These are phyloP conservation scores for Typhlichthys subterraneus DNA, from an alignment of 2,797 vertebrate species.

Conservation along the genomic window DNA sequence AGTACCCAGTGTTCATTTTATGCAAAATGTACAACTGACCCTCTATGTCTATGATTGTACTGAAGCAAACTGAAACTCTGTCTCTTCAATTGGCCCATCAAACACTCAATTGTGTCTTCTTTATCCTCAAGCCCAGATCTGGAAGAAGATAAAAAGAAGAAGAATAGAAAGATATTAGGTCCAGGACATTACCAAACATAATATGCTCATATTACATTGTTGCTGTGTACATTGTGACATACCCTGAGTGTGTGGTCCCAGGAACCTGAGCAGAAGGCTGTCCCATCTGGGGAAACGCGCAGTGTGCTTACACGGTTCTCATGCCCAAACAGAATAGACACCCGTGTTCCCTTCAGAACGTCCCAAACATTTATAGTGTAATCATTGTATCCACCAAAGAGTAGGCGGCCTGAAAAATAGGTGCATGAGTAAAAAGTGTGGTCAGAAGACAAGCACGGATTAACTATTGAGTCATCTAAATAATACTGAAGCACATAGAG, in stretches of 20 bases:
- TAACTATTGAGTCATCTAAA: not conserved
- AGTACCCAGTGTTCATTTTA: slow-evolving; percentile 55
- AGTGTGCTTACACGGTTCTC: slow-evolving; percentile 97
- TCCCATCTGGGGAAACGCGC: slow-evolving; percentile 94
- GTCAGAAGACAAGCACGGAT: not conserved
- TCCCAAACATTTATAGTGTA: slow-evolving; percentile 99
- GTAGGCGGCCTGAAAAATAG: slow-evolving; percentile 82
- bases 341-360: slow-evolving; percentile 93
- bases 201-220: not conserved
- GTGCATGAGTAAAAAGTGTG: not conserved
- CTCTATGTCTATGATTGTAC: slow-evolving; percentile 70
- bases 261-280: slow-evolving; percentile 94
- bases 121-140: slow-evolving; percentile 92
- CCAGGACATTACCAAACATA: not conserved
- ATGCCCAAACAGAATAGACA: slow-evolving; percentile 95
- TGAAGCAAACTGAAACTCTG: slow-evolving; percentile 65
- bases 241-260: slow-evolving; percentile 98
- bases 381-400: slow-evolving; percentile 97
- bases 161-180: slow-evolving; percentile 21
- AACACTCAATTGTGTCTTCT: slow-evolving; percentile 26
- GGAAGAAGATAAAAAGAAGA: slow-evolving; percentile 25
- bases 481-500: not conserved
- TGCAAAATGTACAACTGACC: slow-evolving; percentile 67
- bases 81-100: slow-evolving; percentile 49
- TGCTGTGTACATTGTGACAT: slow-evolving; percentile 15